Evolutionary conservation across 1,140 invertebrate species (phyloP), one percentile per base, ranked within the genome.

Genomic region (Argopecten irradians): DNA sequence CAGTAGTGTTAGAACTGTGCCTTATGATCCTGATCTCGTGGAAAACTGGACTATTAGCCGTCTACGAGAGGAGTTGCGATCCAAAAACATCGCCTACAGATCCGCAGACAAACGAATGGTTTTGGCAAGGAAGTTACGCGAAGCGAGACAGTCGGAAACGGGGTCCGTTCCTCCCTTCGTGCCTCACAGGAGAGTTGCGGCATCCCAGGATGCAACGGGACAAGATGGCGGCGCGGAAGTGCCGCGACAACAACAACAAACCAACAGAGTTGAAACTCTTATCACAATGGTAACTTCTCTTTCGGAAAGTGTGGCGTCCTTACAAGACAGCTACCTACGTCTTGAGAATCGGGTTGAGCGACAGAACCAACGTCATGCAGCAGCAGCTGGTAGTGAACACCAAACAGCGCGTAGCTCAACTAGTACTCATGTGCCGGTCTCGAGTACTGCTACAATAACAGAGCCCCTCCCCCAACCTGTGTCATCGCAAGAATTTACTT

Each of bases 371-470:
- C 9, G 2, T 71, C 39, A 43, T 36, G 28, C 71, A 11, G 86
- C 86, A 11, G 86, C 86, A 11, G 86, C 34, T 5, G 86, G 71
- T 36, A 87, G 86, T 32, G 86, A 83, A 32, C n/a, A n/a, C n/a
- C n/a, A 36, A 35, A 5, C 28, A 35, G 43, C 43, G 14, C 43
- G 7, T 19, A 55, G 16, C 43, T 55, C 43, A 7, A 55, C 43
- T 55, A 55, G 43, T n/a, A n/a, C n/a, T n/a, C n/a, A n/a, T n/a
- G n/a, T n/a, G n/a, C n/a, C n/a, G n/a, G n/a, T n/a, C n/a, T n/a
- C n/a, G n/a, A n/a, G n/a, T n/a, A n/a, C 16, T 19, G 2, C 43
- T 19, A 2, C 43, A 55, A 19, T 55, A 22, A 55, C 16, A 19
- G 8, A 19, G 8, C 8, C 43, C 43, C 14, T 55, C 7, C 14